Conservation (phyloP, 2,113 vertebrate genomes). For the Cyanoderma ruficeps region DNA sequence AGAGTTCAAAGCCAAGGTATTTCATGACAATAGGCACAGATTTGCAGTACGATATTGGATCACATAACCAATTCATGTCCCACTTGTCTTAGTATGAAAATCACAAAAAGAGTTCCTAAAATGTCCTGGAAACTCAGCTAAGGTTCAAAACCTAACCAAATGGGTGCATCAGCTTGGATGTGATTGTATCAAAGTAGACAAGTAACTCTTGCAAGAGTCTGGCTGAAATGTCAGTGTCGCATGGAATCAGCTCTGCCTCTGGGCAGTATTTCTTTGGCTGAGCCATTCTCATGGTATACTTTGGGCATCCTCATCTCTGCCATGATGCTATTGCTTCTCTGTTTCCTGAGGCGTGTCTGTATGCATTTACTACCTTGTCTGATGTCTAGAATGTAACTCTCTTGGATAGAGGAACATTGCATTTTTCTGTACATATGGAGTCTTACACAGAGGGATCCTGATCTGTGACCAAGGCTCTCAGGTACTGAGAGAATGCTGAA, state of each 20-base stretch:
- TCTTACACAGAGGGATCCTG: not conserved
- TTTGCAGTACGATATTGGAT: not conserved
- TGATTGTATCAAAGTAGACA: not conserved
- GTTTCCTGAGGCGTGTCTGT: not conserved
- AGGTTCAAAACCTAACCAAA: not conserved
- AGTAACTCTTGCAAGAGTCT: not conserved
- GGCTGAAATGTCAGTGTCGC: not conserved
- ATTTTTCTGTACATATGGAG: not conserved
- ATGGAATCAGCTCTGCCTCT: not conserved
- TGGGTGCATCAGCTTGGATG: not conserved
- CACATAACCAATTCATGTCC: not conserved
- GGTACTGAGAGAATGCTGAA: not conserved
- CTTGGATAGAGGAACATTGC: not conserved
- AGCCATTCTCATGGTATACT: not conserved
- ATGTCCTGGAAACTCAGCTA: not conserved
- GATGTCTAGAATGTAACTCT: not conserved
- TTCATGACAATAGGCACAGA: not conserved
- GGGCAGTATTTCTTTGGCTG: not conserved
- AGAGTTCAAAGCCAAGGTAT: not conserved
- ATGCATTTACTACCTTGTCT: not conserved
- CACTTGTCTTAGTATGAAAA: not conserved
- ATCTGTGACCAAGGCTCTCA: not conserved
- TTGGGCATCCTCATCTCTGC: not conserved
- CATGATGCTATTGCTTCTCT: not conserved
- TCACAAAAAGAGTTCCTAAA: not conserved